Base-by-base conservation (phyloP, 2,797 vertebrate species). In the Labeo calbasu region DNA sequence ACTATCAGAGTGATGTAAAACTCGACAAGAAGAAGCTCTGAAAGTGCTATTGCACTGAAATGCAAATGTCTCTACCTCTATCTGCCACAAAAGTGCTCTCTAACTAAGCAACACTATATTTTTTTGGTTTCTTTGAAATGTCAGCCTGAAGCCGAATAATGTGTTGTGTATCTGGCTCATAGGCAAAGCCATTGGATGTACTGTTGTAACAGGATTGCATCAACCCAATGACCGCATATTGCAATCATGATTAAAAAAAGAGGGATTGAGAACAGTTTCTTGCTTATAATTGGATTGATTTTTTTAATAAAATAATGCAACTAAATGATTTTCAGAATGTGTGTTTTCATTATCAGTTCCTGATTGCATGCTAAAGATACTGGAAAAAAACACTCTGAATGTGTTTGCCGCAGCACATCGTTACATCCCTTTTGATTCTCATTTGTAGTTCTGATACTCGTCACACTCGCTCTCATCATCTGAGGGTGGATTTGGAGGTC, bases 1-100 rank as follows among this genome's bases (percentile, higher is more conserved):
- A 65, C 43, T 71, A 51, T 51, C 40, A 75, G 75, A 73, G n/a
- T 66, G 55, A 63, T 50, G 63, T 70, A 69, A 77, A 75, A 70
- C 17, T 12, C 65, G n/a, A 73, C 63, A 82, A 36, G n/a, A 23
- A 72, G 63, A 21, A 65, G 32, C 80, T 84, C 57, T 65, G 21
- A 77, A 82, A 82, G 63, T 43, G 61, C 43, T 40, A 68, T 28
- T 84, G 76, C 28, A 57, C 76, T 61, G 66, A 63, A 71, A 73
- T 86, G 78, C 48, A 84, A 79, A 80, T 48, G 59, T 72, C 57
- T 61, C 46, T 48, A 55, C 66, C 79, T 73, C 77, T 78, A 79
- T 85, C 75, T 72, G 23, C 46, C n/a, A 59, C 48, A 48, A 77
- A 50, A 12, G 4, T n/a, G 25, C 12, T 28, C 53, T 57, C 55